Conservation (phyloP, 2,797 vertebrate species). For the Diglossa cyanea region DNA sequence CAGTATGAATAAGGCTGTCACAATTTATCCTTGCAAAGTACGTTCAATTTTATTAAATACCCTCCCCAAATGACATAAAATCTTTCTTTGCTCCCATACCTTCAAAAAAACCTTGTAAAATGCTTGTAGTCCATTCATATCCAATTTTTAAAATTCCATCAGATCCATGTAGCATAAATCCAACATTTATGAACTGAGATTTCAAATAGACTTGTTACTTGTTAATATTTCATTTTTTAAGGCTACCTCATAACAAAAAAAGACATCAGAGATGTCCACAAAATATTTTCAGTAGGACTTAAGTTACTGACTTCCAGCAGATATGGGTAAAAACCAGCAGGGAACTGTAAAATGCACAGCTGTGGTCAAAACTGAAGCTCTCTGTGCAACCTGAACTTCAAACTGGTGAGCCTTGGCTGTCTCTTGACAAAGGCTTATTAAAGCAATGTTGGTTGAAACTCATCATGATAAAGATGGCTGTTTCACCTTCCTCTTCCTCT, state of each 20-base stretch:
- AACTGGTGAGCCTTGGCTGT: not conserved
- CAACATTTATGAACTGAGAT: not conserved
- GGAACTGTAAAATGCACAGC: not conserved
- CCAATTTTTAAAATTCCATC: not conserved
- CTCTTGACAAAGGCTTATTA: not conserved
- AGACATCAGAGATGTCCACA: not conserved
- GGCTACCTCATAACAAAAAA: not conserved
- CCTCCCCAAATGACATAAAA: not conserved
- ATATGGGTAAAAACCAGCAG: not conserved
- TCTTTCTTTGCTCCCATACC: not conserved
- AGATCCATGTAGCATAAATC: not conserved
- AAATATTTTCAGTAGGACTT: not conserved
- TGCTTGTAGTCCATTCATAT: not conserved
- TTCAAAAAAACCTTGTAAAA: not conserved
- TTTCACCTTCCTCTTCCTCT: not conserved
- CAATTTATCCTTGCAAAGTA: not conserved
- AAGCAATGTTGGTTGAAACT: not conserved
- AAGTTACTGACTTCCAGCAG: not conserved
- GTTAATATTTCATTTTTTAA: not conserved
- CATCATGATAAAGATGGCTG: not conserved
- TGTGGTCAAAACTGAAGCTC: not conserved
- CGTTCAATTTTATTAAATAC: not conserved
- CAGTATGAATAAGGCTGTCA: not conserved
- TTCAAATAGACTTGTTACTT: not conserved
- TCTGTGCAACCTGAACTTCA: not conserved